Evolutionary conservation across 2,888 invertebrate genomes (phyloP), one percentile per base, ranked within the genome.

Genomic region (Tinea semifulvella): DNA sequence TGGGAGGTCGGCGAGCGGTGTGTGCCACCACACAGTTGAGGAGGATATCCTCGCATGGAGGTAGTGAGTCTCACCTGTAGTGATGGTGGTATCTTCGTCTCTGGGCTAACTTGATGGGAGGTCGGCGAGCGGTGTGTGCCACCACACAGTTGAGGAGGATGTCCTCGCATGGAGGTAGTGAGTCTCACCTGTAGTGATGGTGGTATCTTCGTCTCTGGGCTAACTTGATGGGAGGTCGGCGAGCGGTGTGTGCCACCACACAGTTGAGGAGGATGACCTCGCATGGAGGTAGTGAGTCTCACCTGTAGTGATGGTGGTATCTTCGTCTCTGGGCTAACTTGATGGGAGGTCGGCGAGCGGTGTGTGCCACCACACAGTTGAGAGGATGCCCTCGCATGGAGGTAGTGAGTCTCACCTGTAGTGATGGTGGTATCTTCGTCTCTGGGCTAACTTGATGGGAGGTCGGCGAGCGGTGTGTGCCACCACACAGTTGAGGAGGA

Each of bases 181-280:
- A n/a, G n/a, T n/a, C n/a, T n/a, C n/a, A 40, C 40, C 40, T 20
- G 14, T 20, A 40, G 14, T 43, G 56, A 43, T 62, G 65, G 44
- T 66, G 69, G 82, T 94, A 94, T 57, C 92, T 90, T 68, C 95
- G 94, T 48, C 96, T 86, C 75, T 95, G 95, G 48, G 96, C 95
- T 53, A 98, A 91, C 84, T 97, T 97, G 63, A 97, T 91, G 52
- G 97, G 97, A 61, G 96, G 94, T 61, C 94, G 88, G 56, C 94
- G 86, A 49, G 95, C 94, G 60, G 94, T 90, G 73, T 96, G 95
- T 67, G 94, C 92, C 56, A 95, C 94, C 67, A 97, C 86, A 76
- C 96, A 94, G 84, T 96, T 96, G 88, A 97, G 92, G 61, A 97
- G 87, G 73, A 97, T 95, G 79, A 97, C 96, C 76, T 96, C 96